phyloP scores from a whole-genome alignment of 2,113 vertebrate species.

The Oxygymnocypris stewartii region DNA sequence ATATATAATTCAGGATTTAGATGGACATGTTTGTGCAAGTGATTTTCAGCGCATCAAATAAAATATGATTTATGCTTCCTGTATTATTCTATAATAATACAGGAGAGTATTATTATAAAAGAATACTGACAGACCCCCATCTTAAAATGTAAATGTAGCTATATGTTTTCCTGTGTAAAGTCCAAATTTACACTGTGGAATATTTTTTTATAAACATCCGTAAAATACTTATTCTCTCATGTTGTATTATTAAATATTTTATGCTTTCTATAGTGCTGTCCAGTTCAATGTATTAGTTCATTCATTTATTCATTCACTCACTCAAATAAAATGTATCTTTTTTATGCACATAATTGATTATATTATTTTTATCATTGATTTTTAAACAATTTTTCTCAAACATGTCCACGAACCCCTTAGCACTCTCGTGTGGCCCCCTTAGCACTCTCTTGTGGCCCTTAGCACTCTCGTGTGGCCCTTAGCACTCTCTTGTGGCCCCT shows the following conservation, averaged over 20 bases:
- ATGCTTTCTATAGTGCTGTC: neutral
- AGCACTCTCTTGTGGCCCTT: too few species aligned
- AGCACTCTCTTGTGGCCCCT: neutral
- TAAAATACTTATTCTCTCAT: neutral
- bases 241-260: neutral
- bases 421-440: too few species aligned
- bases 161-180: neutral
- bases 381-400: neutral
- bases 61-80: neutral
- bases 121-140: too few species aligned
- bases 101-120: too few species aligned
- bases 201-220: neutral
- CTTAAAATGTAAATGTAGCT: neutral
- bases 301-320: neutral
- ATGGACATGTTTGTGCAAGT: neutral
- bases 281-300: neutral
- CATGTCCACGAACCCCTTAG: neutral
- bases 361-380: neutral
- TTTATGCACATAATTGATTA: neutral
- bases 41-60: neutral
- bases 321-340: neutral
- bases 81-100: too few species aligned
- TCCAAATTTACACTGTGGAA: neutral
- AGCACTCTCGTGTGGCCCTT: too few species aligned
- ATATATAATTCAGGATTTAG: neutral